Evolutionary conservation across 1,140 invertebrate genomes (phyloP), one percentile per base, ranked within the genome.

Genomic region (Tetramorium alpestre): DNA sequence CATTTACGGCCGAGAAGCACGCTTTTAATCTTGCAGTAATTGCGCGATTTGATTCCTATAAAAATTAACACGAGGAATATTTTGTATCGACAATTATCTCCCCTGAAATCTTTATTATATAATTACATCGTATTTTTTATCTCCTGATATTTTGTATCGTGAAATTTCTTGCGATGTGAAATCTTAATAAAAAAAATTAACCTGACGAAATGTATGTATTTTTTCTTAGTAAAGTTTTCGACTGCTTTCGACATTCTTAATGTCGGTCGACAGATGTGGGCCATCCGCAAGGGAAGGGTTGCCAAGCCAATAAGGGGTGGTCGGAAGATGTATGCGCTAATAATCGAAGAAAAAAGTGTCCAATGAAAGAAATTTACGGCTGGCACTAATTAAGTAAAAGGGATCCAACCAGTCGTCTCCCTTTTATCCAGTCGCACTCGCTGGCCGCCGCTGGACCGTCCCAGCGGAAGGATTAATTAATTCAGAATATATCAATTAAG

Each of bases 401-500:
- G 87, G 84, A 64, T 62, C 78, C 73, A 47, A 75, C 62, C 67
- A 81, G 70, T 82, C 64, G 28, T 38, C 51, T 80, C 76, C 44
- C 64, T 86, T 77, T 51, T 65, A 70, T 69, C 76, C 84, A 80
- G 67, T 82, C 85, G 67, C 49, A 70, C 28, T 58, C 64, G 62
- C 65, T 69, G 65, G 25, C 49, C 86, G 54, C 87, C 73, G 70
- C 81, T 64, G 89, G 91, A 91, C 93, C 91, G 86, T 93, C 92
- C 77, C 88, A 81, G 84, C 87, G 89, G 92, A 93, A 94, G 95
- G 92, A 95, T 95, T 95, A 95, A 95, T 95, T 95, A 95, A 95
- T 95, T 94, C 94, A 94, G 93, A 95, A 95, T 95, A 95, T 95
- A 95, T 95, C 95, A 95, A 95, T 95, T 95, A 95, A 95, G 94